Percentiles rank a stretch among this genome's conserved stretches.
These are phyloP conservation scores for Rutpela maculata DNA, from an alignment of 2,888 invertebrate genomes.

Conservation along the genomic window DNA sequence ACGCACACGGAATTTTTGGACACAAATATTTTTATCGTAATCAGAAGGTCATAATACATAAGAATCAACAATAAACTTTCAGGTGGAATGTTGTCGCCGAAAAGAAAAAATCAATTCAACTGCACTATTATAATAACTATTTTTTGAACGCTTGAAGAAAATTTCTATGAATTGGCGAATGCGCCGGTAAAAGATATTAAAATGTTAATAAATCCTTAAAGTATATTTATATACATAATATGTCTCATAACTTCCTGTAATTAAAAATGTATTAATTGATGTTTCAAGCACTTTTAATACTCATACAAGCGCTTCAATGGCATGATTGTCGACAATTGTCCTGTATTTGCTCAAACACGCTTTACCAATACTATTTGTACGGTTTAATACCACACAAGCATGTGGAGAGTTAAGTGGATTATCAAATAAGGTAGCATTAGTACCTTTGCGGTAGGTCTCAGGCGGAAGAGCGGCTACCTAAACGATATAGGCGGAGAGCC, in stretches of 20 bases:
- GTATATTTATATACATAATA: no score
- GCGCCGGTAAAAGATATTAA: neutral
- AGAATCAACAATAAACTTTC: no score
- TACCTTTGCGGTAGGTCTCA: constrained; percentile 32
- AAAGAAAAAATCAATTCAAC: no score
- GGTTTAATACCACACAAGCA: neutral
- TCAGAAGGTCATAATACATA: no score
- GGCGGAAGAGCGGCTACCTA: constrained; percentile 20
- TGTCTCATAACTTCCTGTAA: no score
- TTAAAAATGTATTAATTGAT: no score
- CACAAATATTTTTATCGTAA: no score
- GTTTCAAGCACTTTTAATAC: neutral
- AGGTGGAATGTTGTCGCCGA: no score
- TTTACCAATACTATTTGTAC: neutral
- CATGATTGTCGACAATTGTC: neutral
- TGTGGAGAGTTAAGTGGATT: constrained; percentile 20
- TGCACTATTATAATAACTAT: no score
- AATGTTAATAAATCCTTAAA: neutral
- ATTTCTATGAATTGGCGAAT: neutral
- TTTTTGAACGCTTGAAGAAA: no score
- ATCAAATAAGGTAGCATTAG: constrained; percentile 18
- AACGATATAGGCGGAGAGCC: no score
- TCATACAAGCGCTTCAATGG: neutral
- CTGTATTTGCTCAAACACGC: neutral
- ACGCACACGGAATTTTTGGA: no score